phyloP scores from a whole-genome alignment of 1,140 invertebrate genomes.

The Plutomurus gul region DNA sequence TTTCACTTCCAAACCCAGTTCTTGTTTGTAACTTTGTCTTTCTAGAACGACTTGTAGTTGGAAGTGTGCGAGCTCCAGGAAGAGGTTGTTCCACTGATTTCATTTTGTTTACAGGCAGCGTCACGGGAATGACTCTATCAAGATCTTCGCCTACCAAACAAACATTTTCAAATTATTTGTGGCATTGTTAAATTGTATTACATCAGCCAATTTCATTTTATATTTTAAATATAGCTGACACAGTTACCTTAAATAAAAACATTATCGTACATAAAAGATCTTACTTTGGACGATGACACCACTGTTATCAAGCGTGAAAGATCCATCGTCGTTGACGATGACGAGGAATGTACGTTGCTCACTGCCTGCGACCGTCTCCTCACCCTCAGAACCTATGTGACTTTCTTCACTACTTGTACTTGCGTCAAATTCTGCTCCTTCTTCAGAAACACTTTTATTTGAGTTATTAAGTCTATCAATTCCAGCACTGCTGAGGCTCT shows the following conservation, averaged over 20 bases:
- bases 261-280: not conserved
- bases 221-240: not conserved
- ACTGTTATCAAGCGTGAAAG: slow-evolving; percentile 12
- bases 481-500: not conserved
- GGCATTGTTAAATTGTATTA: too few species aligned
- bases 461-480: not conserved
- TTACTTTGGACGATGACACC: slow-evolving; percentile 5
- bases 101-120: slow-evolving; percentile 34
- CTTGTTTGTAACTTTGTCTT: slow-evolving; percentile 22
- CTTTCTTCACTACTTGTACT: not conserved
- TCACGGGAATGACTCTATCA: slow-evolving; percentile 32
- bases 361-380: not conserved
- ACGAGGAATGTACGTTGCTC: slow-evolving; percentile 33
- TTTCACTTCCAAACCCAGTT: not conserved
- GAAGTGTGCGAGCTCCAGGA: slow-evolving; percentile 8
- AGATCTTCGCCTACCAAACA: slow-evolving; percentile 30
- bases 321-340: slow-evolving; percentile 42
- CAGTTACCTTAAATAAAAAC: not conserved
- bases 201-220: too few species aligned
- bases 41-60: slow-evolving; percentile 1
- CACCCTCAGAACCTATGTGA: slow-evolving; percentile 2
- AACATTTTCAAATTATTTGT: not conserved
- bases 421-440: not conserved
- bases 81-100: slow-evolving; percentile 22
- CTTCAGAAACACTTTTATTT: not conserved